Conservation (phyloP, 53 echinoderm and acorn worm genomes). For the Luidia sarsii region DNA sequence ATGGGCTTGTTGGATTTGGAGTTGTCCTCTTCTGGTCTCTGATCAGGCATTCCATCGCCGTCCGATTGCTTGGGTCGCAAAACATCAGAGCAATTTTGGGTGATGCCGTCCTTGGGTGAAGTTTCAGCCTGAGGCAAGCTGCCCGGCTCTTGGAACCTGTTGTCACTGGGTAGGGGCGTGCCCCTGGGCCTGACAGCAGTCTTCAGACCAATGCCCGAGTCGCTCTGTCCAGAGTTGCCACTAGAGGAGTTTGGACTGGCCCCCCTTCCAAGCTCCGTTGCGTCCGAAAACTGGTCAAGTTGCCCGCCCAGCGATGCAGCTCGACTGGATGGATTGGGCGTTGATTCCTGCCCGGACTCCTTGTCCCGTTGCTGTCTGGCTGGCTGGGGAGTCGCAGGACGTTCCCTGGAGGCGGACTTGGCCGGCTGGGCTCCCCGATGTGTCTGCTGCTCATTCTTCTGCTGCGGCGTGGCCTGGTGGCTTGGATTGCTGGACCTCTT, state of each 20-base stretch:
- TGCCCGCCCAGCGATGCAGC: too few species aligned
- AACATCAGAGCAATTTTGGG: neutral
- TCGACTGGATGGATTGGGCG: too few species aligned
- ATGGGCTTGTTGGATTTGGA: slow-evolving; percentile 20
- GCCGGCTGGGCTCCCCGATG: neutral
- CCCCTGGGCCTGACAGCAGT: neutral
- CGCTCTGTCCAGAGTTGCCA: slow-evolving; percentile 36
- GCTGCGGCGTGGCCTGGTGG: neutral
- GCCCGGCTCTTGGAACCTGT: neutral
- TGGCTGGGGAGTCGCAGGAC: neutral
- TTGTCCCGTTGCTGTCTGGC: neutral
- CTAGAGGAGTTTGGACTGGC: slow-evolving; percentile 67
- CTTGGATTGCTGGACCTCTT: neutral
- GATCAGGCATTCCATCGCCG: too few species aligned
- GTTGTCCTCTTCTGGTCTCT: too few species aligned
- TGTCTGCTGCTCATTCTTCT: neutral
- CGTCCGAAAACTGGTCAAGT: slow-evolving; percentile 30
- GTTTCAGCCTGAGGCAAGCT: neutral
- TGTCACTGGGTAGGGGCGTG: neutral
- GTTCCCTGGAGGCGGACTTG: neutral
- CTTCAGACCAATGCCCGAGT: neutral
- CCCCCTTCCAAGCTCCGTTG: slow-evolving; percentile 6
- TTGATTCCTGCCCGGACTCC: neutral
- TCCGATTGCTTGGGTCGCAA: neutral
- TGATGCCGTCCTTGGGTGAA: neutral